Evolutionary conservation across 1,140 invertebrate species (phyloP).

Genomic region (Ceratina australensis): DNA sequence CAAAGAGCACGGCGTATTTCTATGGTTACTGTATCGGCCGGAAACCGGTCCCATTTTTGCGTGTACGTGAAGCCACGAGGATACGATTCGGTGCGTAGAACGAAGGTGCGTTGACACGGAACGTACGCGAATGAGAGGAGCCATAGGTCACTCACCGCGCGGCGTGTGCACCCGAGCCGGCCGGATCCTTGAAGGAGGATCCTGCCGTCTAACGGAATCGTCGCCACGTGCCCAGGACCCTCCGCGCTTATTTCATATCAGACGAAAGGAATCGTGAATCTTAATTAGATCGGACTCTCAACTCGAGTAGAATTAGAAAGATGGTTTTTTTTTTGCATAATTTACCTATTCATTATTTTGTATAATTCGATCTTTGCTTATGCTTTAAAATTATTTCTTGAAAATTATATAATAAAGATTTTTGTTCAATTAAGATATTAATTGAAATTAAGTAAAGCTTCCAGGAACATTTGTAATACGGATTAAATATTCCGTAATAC

Average conservation of each 20-base stretch:
- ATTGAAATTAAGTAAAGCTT: no score
- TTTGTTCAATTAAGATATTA: no score
- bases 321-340: no score
- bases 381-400: no score
- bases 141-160: constrained; percentile 78
- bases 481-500: no score
- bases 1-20: no score
- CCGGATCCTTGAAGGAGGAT: constrained; percentile 62
- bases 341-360: no score
- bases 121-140: constrained; percentile 64
- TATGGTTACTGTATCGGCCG: background rate
- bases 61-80: constrained; percentile 15
- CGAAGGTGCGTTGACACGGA: constrained; percentile 71
- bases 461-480: no score
- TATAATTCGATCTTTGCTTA: no score
- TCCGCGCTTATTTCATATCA: background rate
- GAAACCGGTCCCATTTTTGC: constrained; percentile 38
- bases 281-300: background rate
- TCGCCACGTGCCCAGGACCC: constrained; percentile 62
- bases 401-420: no score
- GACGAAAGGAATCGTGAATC: no score
- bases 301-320: no score
- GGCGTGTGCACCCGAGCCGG: constrained; percentile 37
- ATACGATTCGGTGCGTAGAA: constrained; percentile 2
- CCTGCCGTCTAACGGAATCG: constrained; percentile 69